Conservation (phyloP, 1,140 invertebrate species). For the Lasaia peninsularis region DNA sequence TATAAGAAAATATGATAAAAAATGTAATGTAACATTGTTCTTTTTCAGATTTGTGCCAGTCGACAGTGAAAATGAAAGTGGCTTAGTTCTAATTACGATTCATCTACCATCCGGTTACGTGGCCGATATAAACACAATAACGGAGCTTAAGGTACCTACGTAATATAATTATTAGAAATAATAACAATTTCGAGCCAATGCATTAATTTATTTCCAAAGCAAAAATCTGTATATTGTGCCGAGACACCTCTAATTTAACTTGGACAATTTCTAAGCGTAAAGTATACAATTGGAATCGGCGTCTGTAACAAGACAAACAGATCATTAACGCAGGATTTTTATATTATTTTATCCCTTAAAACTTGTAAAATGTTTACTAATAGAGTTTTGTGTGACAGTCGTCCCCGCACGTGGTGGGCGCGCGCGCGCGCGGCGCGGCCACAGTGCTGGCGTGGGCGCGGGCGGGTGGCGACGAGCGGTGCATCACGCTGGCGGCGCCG, state of each 20-base stretch:
- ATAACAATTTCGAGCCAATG: too few species aligned
- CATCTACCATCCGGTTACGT: constrained; percentile 70
- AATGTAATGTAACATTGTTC: constrained; percentile 21
- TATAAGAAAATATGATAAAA: too few species aligned
- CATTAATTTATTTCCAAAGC: too few species aligned
- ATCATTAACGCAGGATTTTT: too few species aligned
- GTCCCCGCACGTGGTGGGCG: constrained; percentile 45
- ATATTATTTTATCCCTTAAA: too few species aligned
- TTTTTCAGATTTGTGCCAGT: constrained; percentile 61
- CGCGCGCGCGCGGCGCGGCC: constrained; percentile 40
- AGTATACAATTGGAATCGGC: too few species aligned
- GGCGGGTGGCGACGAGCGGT: constrained; percentile 51
- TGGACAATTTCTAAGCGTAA: too few species aligned
- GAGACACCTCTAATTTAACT: too few species aligned
- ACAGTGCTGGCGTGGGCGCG: constrained; percentile 53
- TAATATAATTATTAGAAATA: too few species aligned
- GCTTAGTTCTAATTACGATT: constrained; percentile 61
- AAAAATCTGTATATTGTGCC: too few species aligned
- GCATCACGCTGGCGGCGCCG: constrained; percentile 64
- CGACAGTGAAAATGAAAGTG: constrained; percentile 66
- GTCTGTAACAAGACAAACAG: too few species aligned
- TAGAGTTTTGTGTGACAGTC: constrained; percentile 30
- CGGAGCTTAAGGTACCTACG: constrained; percentile 60
- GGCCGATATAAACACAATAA: constrained; percentile 66
- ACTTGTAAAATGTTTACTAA: too few species aligned